Base-by-base conservation (phyloP, 2,797 vertebrate species). In the Valencia hispanica region DNA sequence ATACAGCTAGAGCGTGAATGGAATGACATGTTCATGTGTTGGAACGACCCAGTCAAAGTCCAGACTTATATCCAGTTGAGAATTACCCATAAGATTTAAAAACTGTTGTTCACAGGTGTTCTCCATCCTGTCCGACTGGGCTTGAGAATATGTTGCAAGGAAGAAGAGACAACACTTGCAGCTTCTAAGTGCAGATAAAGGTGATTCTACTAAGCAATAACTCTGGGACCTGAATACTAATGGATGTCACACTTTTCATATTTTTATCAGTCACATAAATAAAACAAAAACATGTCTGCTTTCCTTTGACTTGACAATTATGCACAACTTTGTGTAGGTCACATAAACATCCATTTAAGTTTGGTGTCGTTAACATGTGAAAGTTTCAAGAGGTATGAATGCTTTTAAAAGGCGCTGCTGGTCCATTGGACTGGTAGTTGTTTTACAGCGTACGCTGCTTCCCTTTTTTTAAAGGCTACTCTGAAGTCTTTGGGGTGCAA, bases 401-500 rank as follows among this genome's bases (percentile, higher is more conserved):
- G 17, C 65, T 43, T 27, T 27, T 18, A 68, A 68, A 68, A 68
- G 65, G 65, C 65, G 45, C 41, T 27, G 65, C 39, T 45, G 65
- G 41, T 91, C 88, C 88, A 88, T 65, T 78, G 83, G 86, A 86
- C 84, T 87, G 84, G 47, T 79, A 82, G 82, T 70, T 50, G 50
- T 72, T n/a, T 72, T 50, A 70, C 68, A 86, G 91, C 85, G 72
- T 48, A 51, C 65, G 84, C 88, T 77, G 75, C 82, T 75, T 78
- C 61, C 79, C n/a, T n/a, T 32, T 71, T 32, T 70, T 77, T 87
- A 86, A 90, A 81, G 91, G 86, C 90, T 89, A 89, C 86, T 85
- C 77, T 41, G 78, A 87, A 82, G 88, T 91, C 90, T 90, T 91
- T 90, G 87, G 89, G 90, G 75, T 89, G 80, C 78, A 66, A 87